Percentiles rank a stretch among this genome's conserved stretches.
Conservation (phyloP, 2,113 vertebrate species). For the Entomyzon cyanotis region DNA sequence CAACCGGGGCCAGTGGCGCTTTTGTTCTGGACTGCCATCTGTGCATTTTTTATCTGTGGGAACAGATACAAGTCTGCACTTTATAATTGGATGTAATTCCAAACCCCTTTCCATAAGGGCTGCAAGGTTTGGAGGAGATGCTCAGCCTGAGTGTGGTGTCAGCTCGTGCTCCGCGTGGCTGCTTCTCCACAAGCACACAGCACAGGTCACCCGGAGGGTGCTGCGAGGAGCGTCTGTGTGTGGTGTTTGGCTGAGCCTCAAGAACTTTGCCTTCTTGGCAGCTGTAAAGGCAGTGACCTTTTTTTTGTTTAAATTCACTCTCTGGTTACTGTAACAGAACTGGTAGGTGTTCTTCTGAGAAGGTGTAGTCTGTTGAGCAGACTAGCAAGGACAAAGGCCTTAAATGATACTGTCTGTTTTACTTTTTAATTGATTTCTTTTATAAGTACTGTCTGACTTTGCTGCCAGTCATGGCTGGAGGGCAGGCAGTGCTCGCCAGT, state of each 20-base stretch:
- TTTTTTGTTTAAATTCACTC: neutral
- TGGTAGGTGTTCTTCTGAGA: neutral
- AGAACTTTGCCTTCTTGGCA: conserved; percentile 53
- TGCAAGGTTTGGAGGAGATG: neutral
- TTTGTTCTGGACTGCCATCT: neutral
- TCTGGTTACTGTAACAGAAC: conserved; percentile 38
- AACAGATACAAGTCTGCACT: neutral
- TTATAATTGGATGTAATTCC: neutral
- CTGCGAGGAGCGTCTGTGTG: rapidly evolving
- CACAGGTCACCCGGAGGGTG: rapidly evolving
- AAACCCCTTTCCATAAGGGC: neutral
- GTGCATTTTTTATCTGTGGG: neutral
- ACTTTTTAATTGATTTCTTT: conserved; percentile 25
- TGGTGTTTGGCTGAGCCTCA: neutral
- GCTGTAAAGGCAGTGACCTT: conserved; percentile 18
- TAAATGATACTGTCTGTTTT: conserved; percentile 27
- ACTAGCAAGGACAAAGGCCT: conserved; percentile 30
- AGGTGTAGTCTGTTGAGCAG: conserved; percentile 25
- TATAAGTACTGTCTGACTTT: conserved; percentile 10
- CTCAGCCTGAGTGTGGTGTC: rapidly evolving
- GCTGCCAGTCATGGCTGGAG: neutral
- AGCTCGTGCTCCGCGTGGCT: rapidly evolving
- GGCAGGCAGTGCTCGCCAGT: neutral
- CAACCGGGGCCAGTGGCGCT: rapidly evolving
- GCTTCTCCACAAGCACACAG: rapidly evolving